Percentiles rank a stretch among this genome's conserved stretches.
Conservation (phyloP, 2,888 invertebrate genomes). For the Gymnocheta viridis region DNA sequence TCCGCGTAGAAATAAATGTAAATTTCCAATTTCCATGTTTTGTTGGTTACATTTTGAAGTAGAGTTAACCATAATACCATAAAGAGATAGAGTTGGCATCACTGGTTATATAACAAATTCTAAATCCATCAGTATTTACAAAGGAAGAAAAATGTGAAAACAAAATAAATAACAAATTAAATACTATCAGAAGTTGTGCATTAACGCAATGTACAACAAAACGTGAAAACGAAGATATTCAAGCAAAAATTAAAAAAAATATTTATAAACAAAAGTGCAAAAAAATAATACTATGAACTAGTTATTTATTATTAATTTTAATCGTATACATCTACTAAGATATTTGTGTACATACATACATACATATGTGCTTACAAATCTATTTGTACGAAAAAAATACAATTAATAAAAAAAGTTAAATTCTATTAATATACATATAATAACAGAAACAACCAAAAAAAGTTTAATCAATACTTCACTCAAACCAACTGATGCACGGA, state of each 20-base stretch:
- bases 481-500: slow-evolving; percentile 36
- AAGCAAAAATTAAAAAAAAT: background rate
- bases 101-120: slow-evolving; percentile 18
- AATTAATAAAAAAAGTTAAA: background rate
- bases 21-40: too few species aligned
- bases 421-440: background rate
- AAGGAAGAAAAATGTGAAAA: slow-evolving; percentile 6
- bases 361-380: too few species aligned
- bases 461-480: slow-evolving; percentile 40
- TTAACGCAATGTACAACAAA: background rate
- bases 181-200: background rate
- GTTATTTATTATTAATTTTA: too few species aligned
- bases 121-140: slow-evolving; percentile 2
- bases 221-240: slow-evolving; percentile 7
- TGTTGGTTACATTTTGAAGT: too few species aligned
- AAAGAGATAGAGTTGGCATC: too few species aligned
- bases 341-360: background rate
- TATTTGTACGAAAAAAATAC: too few species aligned
- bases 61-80: too few species aligned
- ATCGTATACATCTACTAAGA: background rate
- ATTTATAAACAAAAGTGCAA: background rate
- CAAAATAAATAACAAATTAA: slow-evolving; percentile 5
- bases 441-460: slow-evolving; percentile 11
- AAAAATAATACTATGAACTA: background rate
- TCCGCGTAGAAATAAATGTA: too few species aligned